phyloP scores from a whole-genome alignment of 2,113 vertebrate genomes.

The Oncorhynchus masou region DNA sequence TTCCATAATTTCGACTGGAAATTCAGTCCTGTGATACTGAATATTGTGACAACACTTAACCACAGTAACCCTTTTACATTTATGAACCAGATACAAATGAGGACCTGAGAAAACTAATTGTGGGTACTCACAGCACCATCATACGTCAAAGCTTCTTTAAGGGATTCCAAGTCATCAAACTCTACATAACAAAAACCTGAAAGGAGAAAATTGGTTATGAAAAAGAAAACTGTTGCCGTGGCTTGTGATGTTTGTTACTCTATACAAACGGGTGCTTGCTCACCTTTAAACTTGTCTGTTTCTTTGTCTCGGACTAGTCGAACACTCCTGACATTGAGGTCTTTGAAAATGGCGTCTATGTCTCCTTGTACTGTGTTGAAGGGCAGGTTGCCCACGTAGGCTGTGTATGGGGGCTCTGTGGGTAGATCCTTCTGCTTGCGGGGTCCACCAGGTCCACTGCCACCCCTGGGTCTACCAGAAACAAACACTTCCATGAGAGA shows the following conservation, averaged over 20 bases:
- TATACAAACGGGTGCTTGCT: conserved; percentile 15
- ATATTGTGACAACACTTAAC: background rate
- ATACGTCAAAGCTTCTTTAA: conserved; percentile 95
- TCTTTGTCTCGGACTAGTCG: conserved; percentile 98
- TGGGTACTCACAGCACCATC: conserved; percentile 91
- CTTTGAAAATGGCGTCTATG: conserved; percentile 97
- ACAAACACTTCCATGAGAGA: conserved; percentile 8
- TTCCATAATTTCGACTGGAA: too few relatives aligned
- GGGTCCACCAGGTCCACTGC: conserved; percentile 76
- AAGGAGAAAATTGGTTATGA: conserved; percentile 6
- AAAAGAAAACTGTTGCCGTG: background rate
- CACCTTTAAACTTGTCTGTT: conserved; percentile 99
- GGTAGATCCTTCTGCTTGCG: conserved; percentile 95
- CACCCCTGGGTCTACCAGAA: conserved; percentile 80
- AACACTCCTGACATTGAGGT: conserved; percentile 89
- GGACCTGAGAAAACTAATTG: background rate
- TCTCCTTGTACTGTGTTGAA: conserved; percentile 97
- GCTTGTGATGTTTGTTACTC: background rate
- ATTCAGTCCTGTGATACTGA: too few relatives aligned
- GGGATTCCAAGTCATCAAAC: conserved; percentile 95
- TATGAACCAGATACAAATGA: background rate
- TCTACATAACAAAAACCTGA: conserved; percentile 99
- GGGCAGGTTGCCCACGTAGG: conserved; percentile 94
- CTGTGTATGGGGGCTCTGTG: conserved; percentile 95
- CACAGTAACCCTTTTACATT: background rate